Base-by-base conservation (phyloP, 2,888 invertebrate genomes). In the Diplolepis rosae region DNA sequence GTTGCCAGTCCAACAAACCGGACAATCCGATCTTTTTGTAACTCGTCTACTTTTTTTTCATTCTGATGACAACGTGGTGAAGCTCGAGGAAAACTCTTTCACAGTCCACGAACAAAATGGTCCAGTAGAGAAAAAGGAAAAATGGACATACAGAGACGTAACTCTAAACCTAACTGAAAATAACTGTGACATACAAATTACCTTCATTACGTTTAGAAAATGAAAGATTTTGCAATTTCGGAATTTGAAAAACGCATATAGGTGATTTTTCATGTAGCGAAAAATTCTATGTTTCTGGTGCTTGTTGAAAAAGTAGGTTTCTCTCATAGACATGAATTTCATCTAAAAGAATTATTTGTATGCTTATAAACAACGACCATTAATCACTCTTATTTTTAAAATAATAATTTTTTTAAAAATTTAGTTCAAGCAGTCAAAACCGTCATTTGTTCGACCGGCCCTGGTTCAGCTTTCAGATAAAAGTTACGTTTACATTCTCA, bases 1-100 rank as follows among this genome's bases (percentile, higher is more conserved):
- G 78, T 78, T 82, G 81, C 80, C 84, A 81, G 80, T 74, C 83
- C 84, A 84, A 82, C 84, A 82, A 83, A 81, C 82, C 79, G 82
- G 82, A 83, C 82, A 83, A 83, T 83, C 82, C 81, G 82, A 82
- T 82, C n/a, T 81, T 77, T 76, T 75, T 74, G 65, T 54, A 61
- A 61, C 61, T 61, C 61, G 61, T 22, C 61, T n/a, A n/a, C n/a
- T 61, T 24, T 61, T 24, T n/a, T 30, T 35, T 28, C 39, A 35
- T 39, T 45, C 18, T n/a, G 61, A 24, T 61, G 61, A 61, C 61
- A 61, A 61, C 61, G 61, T 61, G 61, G 35, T 61, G 30, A 22
- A 35, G 50, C 61, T 61, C 15, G 65, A 68, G 66, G 48, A 54
- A 54, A 54, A 66, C 39, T 51, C 56, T 35, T 52, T 30, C 51